Conservation (phyloP, 2,113 vertebrate genomes). For the Chaetorhynchus papuensis region DNA sequence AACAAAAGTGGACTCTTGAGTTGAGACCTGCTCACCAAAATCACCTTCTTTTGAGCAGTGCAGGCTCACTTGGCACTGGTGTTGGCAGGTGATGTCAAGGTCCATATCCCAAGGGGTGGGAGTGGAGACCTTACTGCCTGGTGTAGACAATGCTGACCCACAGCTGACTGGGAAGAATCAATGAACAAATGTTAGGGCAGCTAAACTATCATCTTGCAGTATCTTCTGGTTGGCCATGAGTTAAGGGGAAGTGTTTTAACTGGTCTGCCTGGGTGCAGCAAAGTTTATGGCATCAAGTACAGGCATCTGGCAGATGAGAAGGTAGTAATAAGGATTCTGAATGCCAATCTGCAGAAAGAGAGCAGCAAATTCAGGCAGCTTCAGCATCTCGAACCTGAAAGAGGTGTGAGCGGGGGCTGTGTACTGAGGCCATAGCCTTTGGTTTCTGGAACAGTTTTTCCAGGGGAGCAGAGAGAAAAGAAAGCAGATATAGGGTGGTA, state of each 20-base stretch:
- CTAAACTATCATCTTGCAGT: neutral
- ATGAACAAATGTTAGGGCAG: neutral
- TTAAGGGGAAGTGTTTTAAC: neutral
- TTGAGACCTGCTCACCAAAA: neutral
- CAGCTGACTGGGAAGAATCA: neutral
- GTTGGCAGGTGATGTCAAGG: neutral
- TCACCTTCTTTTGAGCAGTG: neutral
- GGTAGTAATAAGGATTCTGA: neutral
- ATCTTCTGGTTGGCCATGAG: neutral
- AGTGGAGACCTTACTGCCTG: neutral
- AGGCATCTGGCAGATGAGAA: neutral
- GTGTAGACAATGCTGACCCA: neutral
- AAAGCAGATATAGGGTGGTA: neutral
- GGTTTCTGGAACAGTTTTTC: neutral
- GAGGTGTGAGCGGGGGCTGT: neutral
- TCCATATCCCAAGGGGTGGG: neutral
- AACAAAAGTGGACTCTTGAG: accelerated
- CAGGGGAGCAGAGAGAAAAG: neutral
- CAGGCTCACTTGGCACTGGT: neutral
- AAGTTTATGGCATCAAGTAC: neutral
- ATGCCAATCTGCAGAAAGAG: neutral
- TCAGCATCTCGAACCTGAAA: accelerated
- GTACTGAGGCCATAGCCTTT: neutral
- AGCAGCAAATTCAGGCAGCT: neutral
- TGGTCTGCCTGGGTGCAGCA: neutral